Base-by-base conservation (phyloP, 2,113 vertebrate species). In the Cariama cristata region DNA sequence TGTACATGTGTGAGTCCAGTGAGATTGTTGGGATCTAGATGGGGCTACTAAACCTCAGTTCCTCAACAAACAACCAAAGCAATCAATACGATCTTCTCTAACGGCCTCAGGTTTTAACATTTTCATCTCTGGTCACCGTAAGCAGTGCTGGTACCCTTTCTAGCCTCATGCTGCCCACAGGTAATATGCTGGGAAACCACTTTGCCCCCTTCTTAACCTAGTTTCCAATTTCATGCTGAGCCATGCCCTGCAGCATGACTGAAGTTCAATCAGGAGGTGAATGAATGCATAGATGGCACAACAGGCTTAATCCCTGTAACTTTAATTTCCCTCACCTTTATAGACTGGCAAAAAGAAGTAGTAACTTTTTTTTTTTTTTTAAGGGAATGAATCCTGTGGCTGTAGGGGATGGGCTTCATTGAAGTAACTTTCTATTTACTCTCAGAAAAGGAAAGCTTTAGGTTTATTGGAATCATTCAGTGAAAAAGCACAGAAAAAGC, bases 291-390 rank as follows among this genome's bases (percentile, higher is more conserved):
- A 86, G 83, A 66, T 49, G 64, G 77, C 66, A 88, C 76, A 90
- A 72, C 72, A 94, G 82, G 66, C 63, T 86, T 97, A 91, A 86
- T 94, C 84, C 92, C 82, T 45, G 35, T 62, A 72, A 88, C 89
- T 88, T 96, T 92, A 86, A 97, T 97, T 96, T 94, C 73, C 88
- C 96, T 91, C 68, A 62, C 69, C 44, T 95, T 79, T 75, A 75
- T 18, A 87, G 62, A 28, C 32, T 50, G 15, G 40, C 40, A 87
- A 93, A 93, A 94, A 11, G 35, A 94, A 90, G 38, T 38, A 38
- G 38, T 38, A 38, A 38, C 38, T 38, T 38, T 38, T 38, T 38
- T 38, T 38, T 49, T 85, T 64, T 79, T 52, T 69, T 45, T 24
- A 52, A 68, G 42, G 19, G 68, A 91, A 45, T 84, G 30, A 96